Conservation (phyloP, 2,113 vertebrate genomes). For the Myotis brandtii region DNA sequence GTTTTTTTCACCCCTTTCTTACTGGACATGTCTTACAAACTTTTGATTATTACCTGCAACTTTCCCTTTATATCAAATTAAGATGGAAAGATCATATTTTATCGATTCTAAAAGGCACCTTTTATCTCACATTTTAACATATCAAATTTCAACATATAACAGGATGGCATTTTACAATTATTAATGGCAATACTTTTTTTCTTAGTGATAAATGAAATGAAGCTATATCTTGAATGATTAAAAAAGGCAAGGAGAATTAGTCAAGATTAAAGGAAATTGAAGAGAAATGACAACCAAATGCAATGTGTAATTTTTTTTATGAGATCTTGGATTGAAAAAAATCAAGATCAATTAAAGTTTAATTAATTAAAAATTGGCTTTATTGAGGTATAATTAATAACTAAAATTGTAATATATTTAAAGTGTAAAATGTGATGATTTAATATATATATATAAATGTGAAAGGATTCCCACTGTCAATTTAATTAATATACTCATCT, state of each 20-base stretch:
- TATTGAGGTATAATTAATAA: constrained; percentile 2
- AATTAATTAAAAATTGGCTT: background rate
- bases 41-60: constrained; percentile 50
- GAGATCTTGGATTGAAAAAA: constrained; percentile 4
- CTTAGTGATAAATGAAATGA: constrained; percentile 39
- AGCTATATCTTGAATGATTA: constrained; percentile 26
- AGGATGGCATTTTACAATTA: constrained; percentile 24
- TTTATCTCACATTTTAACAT: constrained; percentile 42
- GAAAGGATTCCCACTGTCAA: background rate
- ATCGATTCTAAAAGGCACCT: background rate
- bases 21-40: constrained; percentile 6
- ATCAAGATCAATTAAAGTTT: constrained; percentile 10
- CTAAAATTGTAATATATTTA: background rate
- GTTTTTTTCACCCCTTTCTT: background rate
- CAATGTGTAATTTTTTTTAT: background rate
- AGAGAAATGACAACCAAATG: constrained; percentile 14
- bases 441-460: background rate
- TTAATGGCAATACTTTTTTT: background rate
- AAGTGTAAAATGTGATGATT: background rate
- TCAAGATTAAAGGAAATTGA: constrained; percentile 17
- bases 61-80: background rate
- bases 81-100: constrained; percentile 1
- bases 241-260: constrained; percentile 17
- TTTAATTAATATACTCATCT: background rate
- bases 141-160: constrained; percentile 23